Conservation (phyloP, 2,888 invertebrate genomes). For the Nomada lathburiana region DNA sequence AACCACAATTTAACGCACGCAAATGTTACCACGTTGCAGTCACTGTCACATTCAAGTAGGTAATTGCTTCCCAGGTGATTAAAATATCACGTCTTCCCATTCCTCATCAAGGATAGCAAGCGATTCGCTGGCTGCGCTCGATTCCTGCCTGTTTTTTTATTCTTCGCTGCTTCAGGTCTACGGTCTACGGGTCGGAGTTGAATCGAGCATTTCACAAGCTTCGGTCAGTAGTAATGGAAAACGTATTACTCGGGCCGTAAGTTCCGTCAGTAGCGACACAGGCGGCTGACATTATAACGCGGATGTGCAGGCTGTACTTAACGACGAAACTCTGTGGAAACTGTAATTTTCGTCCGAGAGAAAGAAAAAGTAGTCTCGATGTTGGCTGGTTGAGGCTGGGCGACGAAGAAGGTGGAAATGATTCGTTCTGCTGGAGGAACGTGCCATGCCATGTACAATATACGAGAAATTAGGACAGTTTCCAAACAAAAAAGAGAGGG, state of each 20-base stretch:
- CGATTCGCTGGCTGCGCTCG: too few species aligned
- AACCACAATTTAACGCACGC: too few species aligned
- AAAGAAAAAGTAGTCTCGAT: conserved; percentile 62
- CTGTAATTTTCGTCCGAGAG: conserved; percentile 80
- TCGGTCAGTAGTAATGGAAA: conserved; percentile 77
- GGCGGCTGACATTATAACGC: conserved; percentile 79
- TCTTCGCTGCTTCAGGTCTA: too few species aligned
- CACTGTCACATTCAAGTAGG: too few species aligned
- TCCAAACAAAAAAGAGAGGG: neutral
- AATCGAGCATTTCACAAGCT: too few species aligned
- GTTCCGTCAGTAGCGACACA: conserved; percentile 75
- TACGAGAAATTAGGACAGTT: conserved; percentile 58
- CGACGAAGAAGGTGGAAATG: conserved; percentile 24
- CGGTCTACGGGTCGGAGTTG: too few species aligned
- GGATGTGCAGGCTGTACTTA: conserved; percentile 83
- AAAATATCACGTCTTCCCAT: too few species aligned
- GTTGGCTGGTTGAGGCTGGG: conserved; percentile 21
- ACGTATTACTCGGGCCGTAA: conserved; percentile 80
- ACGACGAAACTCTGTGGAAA: conserved; percentile 82
- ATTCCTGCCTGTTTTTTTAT: too few species aligned
- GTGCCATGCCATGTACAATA: conserved; percentile 73
- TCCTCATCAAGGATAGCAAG: too few species aligned
- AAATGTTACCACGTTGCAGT: too few species aligned
- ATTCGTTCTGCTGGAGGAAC: conserved; percentile 44
- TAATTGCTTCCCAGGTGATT: too few species aligned